Evolutionary conservation across 35 echinoderm and acorn worm species (phyloP).

Genomic region (Apostichopus californicus): DNA sequence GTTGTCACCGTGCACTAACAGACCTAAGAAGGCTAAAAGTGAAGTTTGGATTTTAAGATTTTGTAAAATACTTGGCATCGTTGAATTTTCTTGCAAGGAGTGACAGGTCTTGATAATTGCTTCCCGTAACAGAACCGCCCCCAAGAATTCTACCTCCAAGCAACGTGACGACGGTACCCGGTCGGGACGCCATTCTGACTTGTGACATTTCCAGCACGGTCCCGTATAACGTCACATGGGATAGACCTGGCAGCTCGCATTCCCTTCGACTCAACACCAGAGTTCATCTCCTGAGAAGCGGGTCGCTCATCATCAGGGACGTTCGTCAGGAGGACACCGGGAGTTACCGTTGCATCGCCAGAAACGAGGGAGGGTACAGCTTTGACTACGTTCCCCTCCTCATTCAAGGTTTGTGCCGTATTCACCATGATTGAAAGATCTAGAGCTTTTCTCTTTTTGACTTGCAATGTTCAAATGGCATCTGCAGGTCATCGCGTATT

Average conservation of each 20-base stretch:
- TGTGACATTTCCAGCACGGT: constrained; percentile 79
- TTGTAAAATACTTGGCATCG: no score
- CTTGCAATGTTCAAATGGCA: neutral
- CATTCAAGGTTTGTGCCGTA: constrained; percentile 72
- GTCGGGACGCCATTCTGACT: constrained; percentile 67
- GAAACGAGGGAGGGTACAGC: constrained; percentile 86
- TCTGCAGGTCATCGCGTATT: no score
- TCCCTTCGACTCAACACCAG: constrained; percentile 68
- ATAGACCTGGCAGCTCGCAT: constrained; percentile 63
- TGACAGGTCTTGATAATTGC: no score
- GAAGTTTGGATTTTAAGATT: no score
- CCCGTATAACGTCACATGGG: constrained; percentile 88
- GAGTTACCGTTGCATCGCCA: constrained; percentile 76
- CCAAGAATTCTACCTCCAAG: constrained; percentile 59
- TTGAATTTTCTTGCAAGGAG: no score
- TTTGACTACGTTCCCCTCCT: constrained; percentile 65
- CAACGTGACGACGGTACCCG: constrained; percentile 76
- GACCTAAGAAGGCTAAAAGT: no score
- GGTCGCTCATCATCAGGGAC: constrained; percentile 74
- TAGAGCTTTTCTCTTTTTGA: neutral
- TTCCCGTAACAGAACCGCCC: constrained; percentile 73
- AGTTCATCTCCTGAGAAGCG: constrained; percentile 68
- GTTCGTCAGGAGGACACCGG: constrained; percentile 72
- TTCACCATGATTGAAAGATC: neutral
- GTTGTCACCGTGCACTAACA: no score